A percentile compares a stretch with the other conserved stretches of the same genome.
Evolutionary conservation across 2,888 invertebrate species (phyloP).

Genomic region (Drosophila villosipedis): DNA sequence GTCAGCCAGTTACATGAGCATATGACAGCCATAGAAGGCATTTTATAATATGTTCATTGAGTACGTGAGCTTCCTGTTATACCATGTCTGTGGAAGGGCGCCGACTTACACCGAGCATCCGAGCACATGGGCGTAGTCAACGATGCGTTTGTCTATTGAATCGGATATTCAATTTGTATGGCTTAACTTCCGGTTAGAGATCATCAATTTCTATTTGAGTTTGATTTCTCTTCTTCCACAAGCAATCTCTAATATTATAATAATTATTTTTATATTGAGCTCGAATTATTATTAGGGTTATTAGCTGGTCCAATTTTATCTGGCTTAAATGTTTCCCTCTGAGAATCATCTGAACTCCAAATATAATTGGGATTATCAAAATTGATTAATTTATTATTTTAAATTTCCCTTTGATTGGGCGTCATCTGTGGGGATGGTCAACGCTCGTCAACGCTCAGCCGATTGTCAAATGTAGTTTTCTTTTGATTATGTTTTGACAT

Average conservation of each 20-base stretch:
- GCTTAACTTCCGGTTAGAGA: neutral
- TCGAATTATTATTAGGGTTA: neutral
- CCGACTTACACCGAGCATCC: neutral
- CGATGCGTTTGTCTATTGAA: neutral
- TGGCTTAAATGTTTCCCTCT: neutral
- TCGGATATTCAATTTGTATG: neutral
- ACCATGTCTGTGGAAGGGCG: conserved; percentile 1
- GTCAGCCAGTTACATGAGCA: conserved; percentile 79
- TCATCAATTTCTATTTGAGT: too few species aligned
- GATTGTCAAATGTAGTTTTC: too few species aligned
- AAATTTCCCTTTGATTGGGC: too few species aligned
- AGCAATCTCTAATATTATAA: neutral
- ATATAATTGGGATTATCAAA: neutral
- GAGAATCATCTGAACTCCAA: neutral
- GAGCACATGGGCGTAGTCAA: conserved; percentile 36
- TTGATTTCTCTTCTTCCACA: neutral
- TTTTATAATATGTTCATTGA: conserved; percentile 80
- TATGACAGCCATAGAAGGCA: conserved; percentile 77
- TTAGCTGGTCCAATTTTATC: neutral
- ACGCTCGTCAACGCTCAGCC: too few species aligned
- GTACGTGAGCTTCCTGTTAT: conserved; percentile 72
- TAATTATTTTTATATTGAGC: neutral
- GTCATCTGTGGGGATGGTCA: neutral
- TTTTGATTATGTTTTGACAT: neutral
- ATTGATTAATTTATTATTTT: too few species aligned